phyloP scores from a whole-genome alignment of 1,140 invertebrate genomes.

The Rhagoletis zephyria region DNA sequence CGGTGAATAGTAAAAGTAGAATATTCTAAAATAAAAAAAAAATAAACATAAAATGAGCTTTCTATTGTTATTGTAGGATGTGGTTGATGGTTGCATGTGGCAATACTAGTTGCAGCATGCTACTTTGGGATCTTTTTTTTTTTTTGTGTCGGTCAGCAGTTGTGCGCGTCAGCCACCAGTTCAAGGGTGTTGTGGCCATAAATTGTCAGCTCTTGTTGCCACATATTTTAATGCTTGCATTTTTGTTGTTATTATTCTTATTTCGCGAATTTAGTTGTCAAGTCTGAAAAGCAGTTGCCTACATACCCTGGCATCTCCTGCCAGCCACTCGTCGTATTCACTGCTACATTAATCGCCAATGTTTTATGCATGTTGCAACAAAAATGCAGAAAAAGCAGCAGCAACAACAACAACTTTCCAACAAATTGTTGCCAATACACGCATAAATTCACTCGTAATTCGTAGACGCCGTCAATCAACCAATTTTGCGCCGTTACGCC shows the following conservation, averaged over 20 bases:
- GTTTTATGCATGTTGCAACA: constrained; percentile 3
- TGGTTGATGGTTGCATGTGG: background rate
- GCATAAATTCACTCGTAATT: constrained; percentile 42
- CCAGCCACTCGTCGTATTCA: background rate
- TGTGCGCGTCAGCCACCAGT: background rate
- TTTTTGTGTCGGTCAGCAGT: background rate
- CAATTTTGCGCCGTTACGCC: constrained; percentile 34
- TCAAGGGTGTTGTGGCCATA: background rate
- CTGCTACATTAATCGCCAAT: background rate
- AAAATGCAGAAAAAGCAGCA: background rate
- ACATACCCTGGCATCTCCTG: background rate
- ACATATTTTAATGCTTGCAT: background rate
- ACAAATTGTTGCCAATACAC: background rate
- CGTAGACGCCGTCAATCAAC: constrained; percentile 43
- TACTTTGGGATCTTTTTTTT: background rate
- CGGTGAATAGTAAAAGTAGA: constrained; percentile 30
- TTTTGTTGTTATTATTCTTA: background rate
- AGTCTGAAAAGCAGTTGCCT: background rate
- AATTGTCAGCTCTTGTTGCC: background rate
- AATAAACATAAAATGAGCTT: background rate
- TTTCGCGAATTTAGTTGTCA: constrained; percentile 12
- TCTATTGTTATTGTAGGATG: background rate
- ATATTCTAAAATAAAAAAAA: constrained; percentile 20
- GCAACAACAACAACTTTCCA: background rate
- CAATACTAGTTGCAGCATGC: background rate